Evolutionary conservation across 1,140 invertebrate species (phyloP).

Genomic region (Brachionus sp.): DNA sequence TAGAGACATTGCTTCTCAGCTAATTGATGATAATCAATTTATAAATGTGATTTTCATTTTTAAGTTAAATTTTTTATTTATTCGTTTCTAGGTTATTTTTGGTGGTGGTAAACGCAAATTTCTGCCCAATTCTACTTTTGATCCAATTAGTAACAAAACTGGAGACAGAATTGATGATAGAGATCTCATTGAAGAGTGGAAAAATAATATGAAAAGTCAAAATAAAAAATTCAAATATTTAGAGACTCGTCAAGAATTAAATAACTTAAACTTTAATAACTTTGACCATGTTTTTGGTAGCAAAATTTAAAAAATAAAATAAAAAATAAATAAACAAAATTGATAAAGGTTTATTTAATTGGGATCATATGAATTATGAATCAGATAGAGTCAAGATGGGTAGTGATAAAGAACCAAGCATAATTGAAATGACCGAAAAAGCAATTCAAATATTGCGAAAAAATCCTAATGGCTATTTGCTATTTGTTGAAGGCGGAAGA

Average conservation of each 20-base stretch:
- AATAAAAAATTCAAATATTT: not conserved
- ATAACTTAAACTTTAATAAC: conserved; percentile 24
- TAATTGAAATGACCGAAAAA: conserved; percentile 79
- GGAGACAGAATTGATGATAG: conserved; percentile 32
- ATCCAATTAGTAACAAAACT: not conserved
- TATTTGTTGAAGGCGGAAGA: conserved; percentile 78
- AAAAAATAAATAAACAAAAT: not conserved
- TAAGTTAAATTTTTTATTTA: not conserved
- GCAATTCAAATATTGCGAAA: conserved; percentile 76
- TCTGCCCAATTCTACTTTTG: not conserved
- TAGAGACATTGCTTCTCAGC: conserved; percentile 58
- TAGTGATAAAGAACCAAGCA: conserved; percentile 61
- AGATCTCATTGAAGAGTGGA: conserved; percentile 32
- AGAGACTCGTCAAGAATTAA: not conserved
- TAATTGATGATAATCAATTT: conserved; percentile 49
- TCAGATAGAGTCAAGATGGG: conserved; percentile 62
- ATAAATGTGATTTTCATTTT: conserved; percentile 12
- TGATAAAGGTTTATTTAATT: conserved; percentile 53
- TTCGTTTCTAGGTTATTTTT: conserved; percentile 28
- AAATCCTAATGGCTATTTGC: conserved; percentile 77
- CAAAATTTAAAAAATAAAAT: not conserved
- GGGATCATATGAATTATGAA: conserved; percentile 73
- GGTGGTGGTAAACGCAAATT: conserved; percentile 41
- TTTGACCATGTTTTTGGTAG: conserved; percentile 22
- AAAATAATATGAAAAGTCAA: conserved; percentile 32